phyloP scores from a whole-genome alignment of 2,797 vertebrate species.

The Alosa sapidissima region DNA sequence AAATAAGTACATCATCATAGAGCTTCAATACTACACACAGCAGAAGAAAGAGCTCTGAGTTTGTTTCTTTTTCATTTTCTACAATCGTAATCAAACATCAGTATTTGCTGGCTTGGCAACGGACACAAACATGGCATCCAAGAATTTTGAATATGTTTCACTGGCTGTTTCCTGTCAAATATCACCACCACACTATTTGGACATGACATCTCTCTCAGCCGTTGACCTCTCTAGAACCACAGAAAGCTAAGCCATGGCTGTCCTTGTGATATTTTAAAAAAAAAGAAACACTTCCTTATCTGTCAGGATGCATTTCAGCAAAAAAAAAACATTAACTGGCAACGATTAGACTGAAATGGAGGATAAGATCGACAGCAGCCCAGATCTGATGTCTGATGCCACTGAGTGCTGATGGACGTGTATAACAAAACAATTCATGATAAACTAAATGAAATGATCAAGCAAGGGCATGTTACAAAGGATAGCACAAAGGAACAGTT shows the following conservation, averaged over 20 bases:
- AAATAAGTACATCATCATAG: constrained; percentile 13
- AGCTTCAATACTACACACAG: constrained; percentile 28
- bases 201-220: constrained; percentile 46
- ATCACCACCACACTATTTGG: constrained; percentile 40
- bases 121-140: constrained; percentile 49
- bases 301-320: constrained; percentile 51
- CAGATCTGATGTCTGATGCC: constrained; percentile 8
- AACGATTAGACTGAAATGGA: constrained; percentile 25
- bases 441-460: background rate
- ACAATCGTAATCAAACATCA: constrained; percentile 36
- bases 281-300: constrained; percentile 65
- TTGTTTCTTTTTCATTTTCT: constrained; percentile 38
- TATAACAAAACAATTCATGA: background rate
- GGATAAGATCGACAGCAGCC: constrained; percentile 26
- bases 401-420: background rate
- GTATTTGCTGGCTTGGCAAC: constrained; percentile 50
- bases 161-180: constrained; percentile 37
- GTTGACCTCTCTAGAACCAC: constrained; percentile 52
- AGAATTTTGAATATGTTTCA: constrained; percentile 51
- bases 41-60: constrained; percentile 24
- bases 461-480: background rate
- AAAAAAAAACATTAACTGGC: constrained; percentile 25
- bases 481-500: background rate
- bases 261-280: constrained; percentile 66
- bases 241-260: constrained; percentile 66